Base-by-base conservation (phyloP, 2,888 invertebrate genomes). In the Tachina grossa region DNA sequence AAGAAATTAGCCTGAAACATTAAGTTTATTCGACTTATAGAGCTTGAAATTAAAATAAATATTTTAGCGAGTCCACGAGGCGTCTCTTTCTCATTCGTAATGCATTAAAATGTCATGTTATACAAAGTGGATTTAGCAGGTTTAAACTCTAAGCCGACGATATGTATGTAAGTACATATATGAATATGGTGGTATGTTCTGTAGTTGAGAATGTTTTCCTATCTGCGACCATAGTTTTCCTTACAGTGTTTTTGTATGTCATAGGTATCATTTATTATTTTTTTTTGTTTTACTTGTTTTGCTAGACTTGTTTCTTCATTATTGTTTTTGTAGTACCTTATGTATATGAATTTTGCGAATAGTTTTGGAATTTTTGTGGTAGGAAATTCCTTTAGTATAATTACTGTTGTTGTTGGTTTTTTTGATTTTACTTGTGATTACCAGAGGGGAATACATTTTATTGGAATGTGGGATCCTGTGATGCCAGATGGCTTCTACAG, bases 311-410 rank as follows among this genome's bases (percentile, higher is more conserved):
- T 82, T 81, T 80, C 51, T 72, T 72, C 16, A 59, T 59, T 74
- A 55, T 84, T 65, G 1, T 59, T 61, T 53, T 81, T 57, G 14
- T 51, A 63, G 14, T 51, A 63, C 69, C 65, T 49, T 0, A 6
- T 31, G 31, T 31, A 31, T 41, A 59, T 61, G 49, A 49, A 69
- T 79, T 82, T 82, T 71, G 59, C 65, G 53, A 82, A 82, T 69
- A 68, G 63, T 79, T 84, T 59, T 75, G 79, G 79, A 82, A 85
- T 85, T 83, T 85, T 49, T 79, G 68, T 61, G 79, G 59, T 71
- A 65, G 19, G 65, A 72, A 83, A 83, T 82, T 85, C 75, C 69
- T 82, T 63, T 41, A 45, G 45, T 59, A 59, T 45, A 41, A 69
- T 39, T 68, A 41, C 69, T 39, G 47, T 74, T 82, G 69, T 19